These are phyloP conservation scores for Eucera pruinosa DNA, from an alignment of 2,888 invertebrate genomes.

Conservation along the genomic window DNA sequence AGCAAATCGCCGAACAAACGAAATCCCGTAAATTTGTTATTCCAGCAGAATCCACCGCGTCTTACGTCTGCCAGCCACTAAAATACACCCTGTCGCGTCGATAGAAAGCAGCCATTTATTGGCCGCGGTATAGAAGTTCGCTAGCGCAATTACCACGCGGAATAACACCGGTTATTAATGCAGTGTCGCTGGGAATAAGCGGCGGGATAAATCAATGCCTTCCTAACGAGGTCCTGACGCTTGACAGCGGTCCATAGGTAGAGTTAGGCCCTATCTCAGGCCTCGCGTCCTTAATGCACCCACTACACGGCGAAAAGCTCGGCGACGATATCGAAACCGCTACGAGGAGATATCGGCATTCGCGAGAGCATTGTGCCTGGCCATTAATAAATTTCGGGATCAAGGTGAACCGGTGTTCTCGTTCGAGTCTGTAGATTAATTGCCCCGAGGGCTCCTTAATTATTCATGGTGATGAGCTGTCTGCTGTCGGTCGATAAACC, in stretches of 20 bases:
- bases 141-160: conserved; percentile 34
- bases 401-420: conserved; percentile 64
- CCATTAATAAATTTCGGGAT: conserved; percentile 68
- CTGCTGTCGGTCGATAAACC: conserved; percentile 8
- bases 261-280: conserved; percentile 1
- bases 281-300: conserved; percentile 45
- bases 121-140: conserved; percentile 3
- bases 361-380: conserved; percentile 19
- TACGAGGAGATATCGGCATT: conserved; percentile 27
- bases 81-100: conserved; percentile 25
- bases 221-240: conserved; percentile 47
- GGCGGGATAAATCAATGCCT: conserved; percentile 48
- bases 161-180: conserved; percentile 49
- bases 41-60: background rate
- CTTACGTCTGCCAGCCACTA: background rate
- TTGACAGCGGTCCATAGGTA: conserved; percentile 27
- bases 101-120: conserved; percentile 27
- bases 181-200: conserved; percentile 47
- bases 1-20: no score
- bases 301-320: conserved; percentile 44
- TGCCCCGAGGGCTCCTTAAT: conserved; percentile 46
- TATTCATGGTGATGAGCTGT: conserved; percentile 52
- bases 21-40: background rate
- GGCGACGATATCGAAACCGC: conserved; percentile 32
- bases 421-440: conserved; percentile 58